Evolutionary conservation across 2,113 vertebrate species (phyloP).

Genomic region (Clarias gariepinus): DNA sequence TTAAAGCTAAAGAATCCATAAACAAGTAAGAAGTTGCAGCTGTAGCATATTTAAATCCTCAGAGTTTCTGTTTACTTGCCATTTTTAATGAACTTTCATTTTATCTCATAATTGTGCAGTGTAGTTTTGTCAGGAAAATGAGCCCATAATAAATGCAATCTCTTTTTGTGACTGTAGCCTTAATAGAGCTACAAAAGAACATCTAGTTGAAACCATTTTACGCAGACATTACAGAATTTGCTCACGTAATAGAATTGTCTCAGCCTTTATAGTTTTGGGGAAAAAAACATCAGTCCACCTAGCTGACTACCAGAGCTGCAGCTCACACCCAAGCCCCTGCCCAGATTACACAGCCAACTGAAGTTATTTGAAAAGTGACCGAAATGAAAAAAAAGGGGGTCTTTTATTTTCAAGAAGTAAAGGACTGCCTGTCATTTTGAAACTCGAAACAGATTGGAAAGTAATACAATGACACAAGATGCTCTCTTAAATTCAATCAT

Average conservation of each 20-base stretch:
- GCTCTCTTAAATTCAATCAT: slow-evolving; percentile 53
- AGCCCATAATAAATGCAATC: neutral
- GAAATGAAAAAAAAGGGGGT: slow-evolving; percentile 19
- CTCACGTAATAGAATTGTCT: neutral
- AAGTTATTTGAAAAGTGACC: slow-evolving; percentile 25
- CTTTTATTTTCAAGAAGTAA: slow-evolving; percentile 16
- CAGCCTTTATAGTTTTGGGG: neutral
- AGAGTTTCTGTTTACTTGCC: neutral
- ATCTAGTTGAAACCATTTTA: neutral
- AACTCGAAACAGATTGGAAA: slow-evolving; percentile 51
- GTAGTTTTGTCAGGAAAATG: neutral
- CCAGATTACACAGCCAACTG: slow-evolving; percentile 26
- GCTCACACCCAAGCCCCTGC: neutral
- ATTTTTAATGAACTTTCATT: neutral
- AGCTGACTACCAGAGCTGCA: neutral
- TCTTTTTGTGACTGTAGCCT: neutral
- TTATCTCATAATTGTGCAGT: neutral
- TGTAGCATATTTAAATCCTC: neutral
- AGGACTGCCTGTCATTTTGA: slow-evolving; percentile 40
- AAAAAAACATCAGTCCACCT: neutral
- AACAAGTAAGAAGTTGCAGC: neutral
- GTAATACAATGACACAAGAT: slow-evolving; percentile 47
- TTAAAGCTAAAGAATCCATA: neutral
- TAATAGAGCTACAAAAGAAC: neutral
- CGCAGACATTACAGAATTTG: neutral